phyloP scores from a whole-genome alignment of 2,888 invertebrate genomes.

The Linyphia triangularis region DNA sequence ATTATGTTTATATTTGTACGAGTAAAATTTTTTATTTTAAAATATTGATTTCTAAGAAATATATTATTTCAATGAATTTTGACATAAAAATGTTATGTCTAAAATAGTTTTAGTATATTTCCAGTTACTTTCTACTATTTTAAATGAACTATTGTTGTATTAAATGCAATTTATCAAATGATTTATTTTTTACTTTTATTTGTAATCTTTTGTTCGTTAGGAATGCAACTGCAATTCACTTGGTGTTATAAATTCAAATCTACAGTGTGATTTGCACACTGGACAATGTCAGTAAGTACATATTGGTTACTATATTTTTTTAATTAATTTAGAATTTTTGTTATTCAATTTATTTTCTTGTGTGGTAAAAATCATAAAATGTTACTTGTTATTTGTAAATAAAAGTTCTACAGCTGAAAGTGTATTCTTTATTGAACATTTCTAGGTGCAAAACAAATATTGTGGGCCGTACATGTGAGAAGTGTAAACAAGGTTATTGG shows the following conservation, averaged over 20 bases:
- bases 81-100: too few relatives aligned
- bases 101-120: too few relatives aligned
- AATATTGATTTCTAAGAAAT: too few relatives aligned
- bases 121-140: too few relatives aligned
- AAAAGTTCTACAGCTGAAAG: background rate
- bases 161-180: too few relatives aligned
- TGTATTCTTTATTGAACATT: constrained; percentile 40
- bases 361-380: background rate
- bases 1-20: too few relatives aligned
- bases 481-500: constrained; percentile 90
- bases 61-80: too few relatives aligned
- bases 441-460: constrained; percentile 90
- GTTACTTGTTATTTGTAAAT: background rate
- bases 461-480: constrained; percentile 92
- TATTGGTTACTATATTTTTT: background rate
- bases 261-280: constrained; percentile 92
- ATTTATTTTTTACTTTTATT: too few relatives aligned
- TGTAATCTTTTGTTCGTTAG: constrained; percentile 76
- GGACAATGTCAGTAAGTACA: constrained; percentile 88
- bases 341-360: background rate
- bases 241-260: constrained; percentile 87
- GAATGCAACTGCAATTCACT: constrained; percentile 93
- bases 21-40: too few relatives aligned
- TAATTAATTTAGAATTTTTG: background rate
- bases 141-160: too few relatives aligned